Base-by-base conservation (phyloP, 2,888 invertebrate species). In the Camptogramma bilineatum region DNA sequence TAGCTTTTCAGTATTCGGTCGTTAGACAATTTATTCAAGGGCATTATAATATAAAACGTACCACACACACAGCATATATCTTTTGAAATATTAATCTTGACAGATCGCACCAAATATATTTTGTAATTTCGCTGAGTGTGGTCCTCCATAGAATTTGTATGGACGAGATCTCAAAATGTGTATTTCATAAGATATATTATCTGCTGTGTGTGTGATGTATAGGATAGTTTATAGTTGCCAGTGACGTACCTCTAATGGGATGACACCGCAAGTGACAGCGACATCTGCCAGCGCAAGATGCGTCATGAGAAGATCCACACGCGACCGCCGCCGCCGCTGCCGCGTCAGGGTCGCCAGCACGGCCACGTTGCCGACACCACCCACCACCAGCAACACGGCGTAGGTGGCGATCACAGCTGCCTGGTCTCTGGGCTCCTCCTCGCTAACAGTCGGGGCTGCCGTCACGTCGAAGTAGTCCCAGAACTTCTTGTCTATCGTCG, bases 251-350 rank as follows among this genome's bases (percentile, higher is more conserved):
- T 96, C 96, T 9, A 95, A 80, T 0, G 97, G 97, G 69, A 97
- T 96, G 87, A 96, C 96, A 54, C 97, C 94, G 78, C 97, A 97
- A 0, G 97, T 96, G 24, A 97, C 97, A 54, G 97, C 94, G 5
- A 97, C 93, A 85, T 97, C 97, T 1, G 97, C 97, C 0, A 96
- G 89, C 0, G 96, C 95, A 55, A 97, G 88, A 80, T 97, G 96
- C 56, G 96, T 95, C 83, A 97, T 96, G 91, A 97, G 94, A 69
- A 97, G 81, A 64, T 96, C 96, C n/a, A 97, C 96, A 28, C 97
- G 87, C 0, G 96, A 96, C 79, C 96, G 95, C 68, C 96, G 87
- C 19, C 95, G 93, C 34, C 96, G 85, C 0, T 94, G 93, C 42
- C 94, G 91, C 60, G 95, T 94, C 55, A 97, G 85, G 0, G 95